Conservation (phyloP, 2,113 vertebrate genomes). For the Athene cunicularia region DNA sequence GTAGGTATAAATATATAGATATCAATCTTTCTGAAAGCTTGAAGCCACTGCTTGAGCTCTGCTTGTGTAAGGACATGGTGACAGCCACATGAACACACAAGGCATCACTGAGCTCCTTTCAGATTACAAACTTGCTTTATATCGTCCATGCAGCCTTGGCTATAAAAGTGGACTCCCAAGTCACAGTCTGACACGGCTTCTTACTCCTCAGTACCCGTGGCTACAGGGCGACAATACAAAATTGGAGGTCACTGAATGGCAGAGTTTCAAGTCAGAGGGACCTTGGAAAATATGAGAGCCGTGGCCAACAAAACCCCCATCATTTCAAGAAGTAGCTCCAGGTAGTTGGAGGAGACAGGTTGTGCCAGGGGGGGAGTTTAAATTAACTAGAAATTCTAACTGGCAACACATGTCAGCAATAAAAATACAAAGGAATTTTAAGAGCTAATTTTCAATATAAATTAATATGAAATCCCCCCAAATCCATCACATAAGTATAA, state of each 20-base stretch:
- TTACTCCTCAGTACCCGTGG: not conserved
- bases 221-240: accelerated
- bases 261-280: not conserved
- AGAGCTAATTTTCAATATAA: not conserved
- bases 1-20: not conserved
- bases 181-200: too few relatives aligned
- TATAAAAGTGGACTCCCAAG: not conserved
- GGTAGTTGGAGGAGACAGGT: not conserved
- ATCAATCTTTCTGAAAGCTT: not conserved
- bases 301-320: not conserved
- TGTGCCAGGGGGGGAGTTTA: not conserved
- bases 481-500: not conserved
- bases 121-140: not conserved
- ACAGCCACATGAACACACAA: accelerated
- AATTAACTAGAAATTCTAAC: not conserved
- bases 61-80: not conserved
- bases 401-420: not conserved
- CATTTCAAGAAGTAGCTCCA: not conserved
- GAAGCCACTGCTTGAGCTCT: not conserved
- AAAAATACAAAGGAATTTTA: not conserved
- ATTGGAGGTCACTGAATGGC: accelerated
- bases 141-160: not conserved
- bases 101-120: not conserved
- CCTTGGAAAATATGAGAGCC: not conserved
- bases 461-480: not conserved